Conservation (phyloP, 2,113 vertebrate genomes). For the Ivindomyrus marchei region DNA sequence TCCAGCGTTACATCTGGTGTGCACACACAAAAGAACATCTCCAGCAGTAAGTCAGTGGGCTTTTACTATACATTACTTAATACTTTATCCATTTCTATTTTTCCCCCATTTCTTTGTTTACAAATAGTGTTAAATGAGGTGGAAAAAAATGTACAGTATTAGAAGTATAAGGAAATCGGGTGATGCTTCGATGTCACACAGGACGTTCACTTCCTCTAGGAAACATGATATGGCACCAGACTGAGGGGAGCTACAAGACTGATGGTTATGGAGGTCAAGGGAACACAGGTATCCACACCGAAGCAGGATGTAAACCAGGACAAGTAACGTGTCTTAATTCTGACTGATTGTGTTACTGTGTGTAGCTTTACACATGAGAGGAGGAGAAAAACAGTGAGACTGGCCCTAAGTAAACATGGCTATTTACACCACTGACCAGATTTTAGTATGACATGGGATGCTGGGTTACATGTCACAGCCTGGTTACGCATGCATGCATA, state of each 20-base stretch:
- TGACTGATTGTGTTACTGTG: constrained; percentile 53
- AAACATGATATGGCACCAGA: constrained; percentile 66
- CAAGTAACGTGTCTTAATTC: constrained; percentile 66
- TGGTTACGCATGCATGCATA: constrained; percentile 73
- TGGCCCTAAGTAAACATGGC: constrained; percentile 32
- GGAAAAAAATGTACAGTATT: constrained; percentile 51
- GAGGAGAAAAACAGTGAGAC: constrained; percentile 5
- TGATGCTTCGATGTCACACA: constrained; percentile 42
- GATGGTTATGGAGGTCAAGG: constrained; percentile 35
- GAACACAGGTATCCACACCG: constrained; percentile 55
- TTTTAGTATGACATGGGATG: constrained; percentile 46
- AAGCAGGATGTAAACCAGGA: constrained; percentile 62
- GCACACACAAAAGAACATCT: constrained; percentile 69
- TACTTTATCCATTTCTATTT: constrained; percentile 30
- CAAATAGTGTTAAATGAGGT: constrained; percentile 55
- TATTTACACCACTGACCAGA: constrained; percentile 54
- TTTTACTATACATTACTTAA: constrained; percentile 66
- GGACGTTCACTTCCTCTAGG: constrained; percentile 1
- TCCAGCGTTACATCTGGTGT: constrained; percentile 69
- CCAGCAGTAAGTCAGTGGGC: constrained; percentile 62
- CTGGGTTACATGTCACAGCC: constrained; percentile 58
- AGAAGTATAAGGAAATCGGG: constrained; percentile 48
- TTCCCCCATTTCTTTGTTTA: constrained; percentile 56
- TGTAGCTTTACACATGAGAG: constrained; percentile 1
- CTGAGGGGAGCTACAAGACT: constrained; percentile 57